These are phyloP conservation scores for Dasyurus viverrinus DNA, from an alignment of 2,113 vertebrate species.

Conservation along the genomic window DNA sequence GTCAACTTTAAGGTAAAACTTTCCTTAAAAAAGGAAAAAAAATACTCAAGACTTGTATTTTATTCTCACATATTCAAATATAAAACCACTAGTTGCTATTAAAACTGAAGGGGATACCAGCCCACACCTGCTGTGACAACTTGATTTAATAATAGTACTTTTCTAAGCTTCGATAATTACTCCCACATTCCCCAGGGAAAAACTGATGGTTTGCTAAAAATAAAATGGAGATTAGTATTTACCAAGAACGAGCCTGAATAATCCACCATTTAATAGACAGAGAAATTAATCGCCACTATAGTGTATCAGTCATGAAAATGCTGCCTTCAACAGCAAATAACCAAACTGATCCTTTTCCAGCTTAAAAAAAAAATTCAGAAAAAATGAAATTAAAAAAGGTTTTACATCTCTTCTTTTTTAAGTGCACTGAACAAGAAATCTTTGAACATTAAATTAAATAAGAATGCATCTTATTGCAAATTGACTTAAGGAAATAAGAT, in stretches of 20 bases:
- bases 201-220: slow-evolving; percentile 88
- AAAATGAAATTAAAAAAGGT: background rate
- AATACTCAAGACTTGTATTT: slow-evolving; percentile 45
- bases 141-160: slow-evolving; percentile 80
- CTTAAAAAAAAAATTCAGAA: background rate
- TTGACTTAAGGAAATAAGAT: background rate
- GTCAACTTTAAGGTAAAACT: slow-evolving; percentile 42
- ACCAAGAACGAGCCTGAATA: slow-evolving; percentile 13
- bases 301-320: slow-evolving; percentile 12
- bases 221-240: slow-evolving; percentile 78
- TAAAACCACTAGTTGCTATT: slow-evolving; percentile 70
- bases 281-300: slow-evolving; percentile 47
- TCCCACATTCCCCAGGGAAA: slow-evolving; percentile 82
- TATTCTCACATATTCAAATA: slow-evolving; percentile 70
- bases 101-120: slow-evolving; percentile 73
- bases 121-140: slow-evolving; percentile 79
- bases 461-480: background rate
- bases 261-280: slow-evolving; percentile 26
- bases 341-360: background rate
- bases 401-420: background rate
- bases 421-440: slow-evolving; percentile 7
- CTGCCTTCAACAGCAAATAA: slow-evolving; percentile 38
- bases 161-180: slow-evolving; percentile 82
- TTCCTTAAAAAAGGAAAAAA: background rate
- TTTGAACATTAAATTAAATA: slow-evolving; percentile 16